Evolutionary conservation across 2,797 vertebrate genomes (phyloP), one percentile per base, ranked within the genome.

Genomic region (Xyrichtys novacula): DNA sequence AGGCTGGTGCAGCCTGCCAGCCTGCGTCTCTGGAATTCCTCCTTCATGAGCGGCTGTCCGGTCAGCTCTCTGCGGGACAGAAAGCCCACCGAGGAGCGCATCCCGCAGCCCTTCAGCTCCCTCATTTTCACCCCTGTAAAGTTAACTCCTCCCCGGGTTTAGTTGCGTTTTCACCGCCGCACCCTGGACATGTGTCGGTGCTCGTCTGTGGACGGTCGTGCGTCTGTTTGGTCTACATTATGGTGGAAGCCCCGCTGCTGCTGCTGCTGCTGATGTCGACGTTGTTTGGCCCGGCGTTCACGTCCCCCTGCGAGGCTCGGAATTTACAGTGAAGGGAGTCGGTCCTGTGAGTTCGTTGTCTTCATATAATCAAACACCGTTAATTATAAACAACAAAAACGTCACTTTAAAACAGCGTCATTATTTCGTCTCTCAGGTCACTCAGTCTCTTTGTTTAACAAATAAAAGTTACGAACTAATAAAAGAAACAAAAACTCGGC

Each of bases 51-150:
- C 80, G 95, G 94, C 90, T 96, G 94, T 53, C 96, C 97, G 61
- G 90, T 94, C 80, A 97, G 92, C 90, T 91, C 94, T 88, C 97
- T 95, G 91, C 94, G 96, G 94, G 96, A 96, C 94, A 98, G 93
- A 93, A 99, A 98, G 90, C 96, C 96, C 94, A 98, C 92, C 12
- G 96, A 93, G 74, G 96, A 97, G 83, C 96, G 94, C 96, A 98
- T 96, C 80, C 95, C 96, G 92, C 95, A 96, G 85, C 95, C 95
- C 89, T 90, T 90, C 90, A 93, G 85, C 93, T 95, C 94, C 93
- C 93, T 95, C 96, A 96, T 84, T 15, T 70, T 65, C 62, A 38
- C 58, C 42, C 74, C 19, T 12, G 48, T 50, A 16, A 14, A 10
- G 16, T 2, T 19, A 25, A 49, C 66, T 17, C 29, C 52, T 31